Evolutionary conservation across 2,797 vertebrate genomes (phyloP), one percentile per base, ranked within the genome.

Genomic region (Epinephelus awoara): DNA sequence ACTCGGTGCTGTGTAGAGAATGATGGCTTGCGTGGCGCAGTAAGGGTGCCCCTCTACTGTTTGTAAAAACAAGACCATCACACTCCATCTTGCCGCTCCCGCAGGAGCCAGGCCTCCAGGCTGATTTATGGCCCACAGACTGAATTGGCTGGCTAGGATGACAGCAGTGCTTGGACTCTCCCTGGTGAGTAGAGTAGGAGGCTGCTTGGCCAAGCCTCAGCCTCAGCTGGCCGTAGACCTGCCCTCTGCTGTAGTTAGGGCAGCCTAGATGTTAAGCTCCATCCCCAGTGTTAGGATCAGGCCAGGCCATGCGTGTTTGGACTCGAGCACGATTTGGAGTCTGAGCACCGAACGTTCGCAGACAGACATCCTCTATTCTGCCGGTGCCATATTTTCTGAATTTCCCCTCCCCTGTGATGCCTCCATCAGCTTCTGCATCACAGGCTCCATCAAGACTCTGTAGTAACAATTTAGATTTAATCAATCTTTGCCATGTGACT

Each of bases 1-100:
- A 81, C 94, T 89, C 80, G 4, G 74, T 78, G 89, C 91, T 81
- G 92, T 87, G 92, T 80, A 51, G 85, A 94, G 91, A 94, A 87
- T 94, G 92, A 93, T 94, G 92, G 92, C 92, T 92, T 93, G 87
- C 78, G 79, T 88, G 91, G 91, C 86, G 87, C 90, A 88, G 89
- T 90, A 88, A 94, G 93, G 92, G 91, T 94, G 92, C 94, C 92
- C 94, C 93, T 95, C 93, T 89, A 92, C 94, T 95, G 93, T 96
- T 96, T 96, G 95, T 95, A 94, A 95, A 95, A 96, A 95, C 94
- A 95, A 96, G 95, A 95, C 94, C 95, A 96, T 96, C 95, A 95
- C 93, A 95, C 95, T 96, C 94, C 94, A 96, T 96, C 95, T 96
- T 95, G 91, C 89, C 54, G 80, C 90, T 96, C 95, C 94, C 94